Evolutionary conservation across 2,113 vertebrate species (phyloP).

Genomic region (Chionomys nivalis): DNA sequence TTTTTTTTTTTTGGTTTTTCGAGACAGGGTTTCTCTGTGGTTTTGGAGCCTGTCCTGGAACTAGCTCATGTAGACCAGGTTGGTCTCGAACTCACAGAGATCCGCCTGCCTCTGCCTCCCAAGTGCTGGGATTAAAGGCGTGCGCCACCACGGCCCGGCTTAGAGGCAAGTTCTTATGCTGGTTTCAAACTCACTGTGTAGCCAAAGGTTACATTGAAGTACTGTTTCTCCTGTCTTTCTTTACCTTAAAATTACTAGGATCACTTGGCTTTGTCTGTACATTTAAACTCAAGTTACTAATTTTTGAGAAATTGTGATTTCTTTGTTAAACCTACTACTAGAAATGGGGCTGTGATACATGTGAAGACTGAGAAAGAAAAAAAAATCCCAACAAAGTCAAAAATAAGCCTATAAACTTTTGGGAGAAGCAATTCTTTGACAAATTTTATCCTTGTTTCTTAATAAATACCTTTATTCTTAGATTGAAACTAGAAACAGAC

Average conservation of each 20-base stretch:
- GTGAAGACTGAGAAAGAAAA: not conserved
- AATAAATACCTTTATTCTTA: conserved; percentile 1
- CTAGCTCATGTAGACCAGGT: too few species aligned
- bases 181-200: not conserved
- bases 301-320: not conserved
- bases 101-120: too few species aligned
- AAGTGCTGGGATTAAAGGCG: too few species aligned
- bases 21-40: too few species aligned
- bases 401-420: not conserved
- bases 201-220: not conserved
- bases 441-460: conserved; percentile 37
- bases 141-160: too few species aligned
- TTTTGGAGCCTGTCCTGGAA: too few species aligned
- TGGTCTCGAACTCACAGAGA: too few species aligned
- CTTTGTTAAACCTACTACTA: not conserved
- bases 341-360: not conserved
- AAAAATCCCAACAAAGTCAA: not conserved
- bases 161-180: too few species aligned
- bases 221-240: not conserved
- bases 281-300: not conserved
- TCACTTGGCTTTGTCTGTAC: not conserved
- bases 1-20: too few species aligned
- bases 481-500: not conserved
- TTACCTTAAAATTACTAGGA: not conserved
- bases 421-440: not conserved